Base-by-base conservation (phyloP, 2,797 vertebrate genomes). In the Darevskia mixta region DNA sequence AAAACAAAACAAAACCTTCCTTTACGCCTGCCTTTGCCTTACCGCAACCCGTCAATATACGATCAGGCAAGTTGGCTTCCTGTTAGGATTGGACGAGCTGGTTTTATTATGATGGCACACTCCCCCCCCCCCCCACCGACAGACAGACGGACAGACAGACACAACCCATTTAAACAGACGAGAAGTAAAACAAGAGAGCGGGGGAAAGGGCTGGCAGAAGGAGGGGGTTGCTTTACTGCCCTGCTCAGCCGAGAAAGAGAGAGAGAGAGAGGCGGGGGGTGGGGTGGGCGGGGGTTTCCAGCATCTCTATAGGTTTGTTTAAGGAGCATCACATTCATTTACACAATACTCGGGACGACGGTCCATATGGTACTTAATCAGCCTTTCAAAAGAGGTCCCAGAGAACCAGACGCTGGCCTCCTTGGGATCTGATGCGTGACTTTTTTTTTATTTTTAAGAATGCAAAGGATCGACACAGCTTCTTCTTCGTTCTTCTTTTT, bases 251-350 rank as follows among this genome's bases (percentile, higher is more conserved):
- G 49, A 55, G 49, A 49, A 13, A 41, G 45, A 78, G 43, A 77
- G 10, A 29, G 10, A 25, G 23, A 13, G 25, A 2, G 58, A 23
- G 2, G n/a, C 4, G 55, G 4, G 20, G 43, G 87, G n/a, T 2
- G 55, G 4, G 20, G 43, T 87, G 82, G 45, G 72, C 84, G 77
- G 49, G 49, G 49, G 3, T 92, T 89, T 76, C 64, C 32, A 79
- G 90, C 87, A 88, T 38, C 66, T 86, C 93, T 79, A 41, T 38
- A 69, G 88, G 88, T 69, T 95, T 69, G 77, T 91, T 91, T 92
- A 93, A 94, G 93, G 83, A 92, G 82, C 89, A 88, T 91, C 92
- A 88, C 92, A 92, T 96, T 94, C 94, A 93, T 95, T 90, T 87
- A 89, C 94, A 89, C 92, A 87, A 86, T 87, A 93, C 90, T 91